Percentiles rank a stretch among this genome's conserved stretches.
Conservation (phyloP, 2,888 invertebrate species). For the Xestia sexstrigata region DNA sequence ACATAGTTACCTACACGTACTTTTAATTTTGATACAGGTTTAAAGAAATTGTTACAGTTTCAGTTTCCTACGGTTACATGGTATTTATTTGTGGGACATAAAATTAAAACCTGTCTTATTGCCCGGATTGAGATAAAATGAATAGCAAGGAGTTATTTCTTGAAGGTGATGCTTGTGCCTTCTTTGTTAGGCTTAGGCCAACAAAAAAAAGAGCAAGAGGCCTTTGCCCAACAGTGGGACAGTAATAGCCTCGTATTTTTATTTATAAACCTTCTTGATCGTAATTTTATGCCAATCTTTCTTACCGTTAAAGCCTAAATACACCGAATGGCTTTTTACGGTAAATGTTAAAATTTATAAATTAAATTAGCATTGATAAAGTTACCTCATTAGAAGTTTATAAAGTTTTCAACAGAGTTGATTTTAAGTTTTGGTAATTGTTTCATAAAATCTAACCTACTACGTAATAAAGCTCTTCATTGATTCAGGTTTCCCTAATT, state of each 20-base stretch:
- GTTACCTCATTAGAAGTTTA: slow-evolving; percentile 25
- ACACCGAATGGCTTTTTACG: background rate
- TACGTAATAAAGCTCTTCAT: background rate
- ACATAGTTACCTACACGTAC: background rate
- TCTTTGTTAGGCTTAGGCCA: too few relatives aligned
- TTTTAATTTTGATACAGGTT: slow-evolving; percentile 4
- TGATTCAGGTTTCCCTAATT: background rate
- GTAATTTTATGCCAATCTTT: background rate
- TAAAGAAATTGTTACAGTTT: background rate
- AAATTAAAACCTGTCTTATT: background rate
- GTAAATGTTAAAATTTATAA: too few relatives aligned
- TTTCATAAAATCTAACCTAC: background rate
- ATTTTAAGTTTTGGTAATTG: slow-evolving; percentile 5
- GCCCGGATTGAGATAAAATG: background rate
- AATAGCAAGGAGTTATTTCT: too few relatives aligned
- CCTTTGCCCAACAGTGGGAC: background rate
- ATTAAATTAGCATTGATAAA: slow-evolving; percentile 5
- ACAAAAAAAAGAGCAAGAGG: too few relatives aligned
- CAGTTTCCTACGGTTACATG: background rate
- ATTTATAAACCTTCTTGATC: background rate
- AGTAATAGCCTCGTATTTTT: background rate
- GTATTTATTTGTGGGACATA: background rate
- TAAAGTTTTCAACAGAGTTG: background rate
- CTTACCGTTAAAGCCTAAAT: background rate
- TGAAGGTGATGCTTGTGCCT: too few relatives aligned